These are phyloP conservation scores for Brachionus angularis DNA, from an alignment of 1,140 invertebrate genomes.

Conservation along the genomic window DNA sequence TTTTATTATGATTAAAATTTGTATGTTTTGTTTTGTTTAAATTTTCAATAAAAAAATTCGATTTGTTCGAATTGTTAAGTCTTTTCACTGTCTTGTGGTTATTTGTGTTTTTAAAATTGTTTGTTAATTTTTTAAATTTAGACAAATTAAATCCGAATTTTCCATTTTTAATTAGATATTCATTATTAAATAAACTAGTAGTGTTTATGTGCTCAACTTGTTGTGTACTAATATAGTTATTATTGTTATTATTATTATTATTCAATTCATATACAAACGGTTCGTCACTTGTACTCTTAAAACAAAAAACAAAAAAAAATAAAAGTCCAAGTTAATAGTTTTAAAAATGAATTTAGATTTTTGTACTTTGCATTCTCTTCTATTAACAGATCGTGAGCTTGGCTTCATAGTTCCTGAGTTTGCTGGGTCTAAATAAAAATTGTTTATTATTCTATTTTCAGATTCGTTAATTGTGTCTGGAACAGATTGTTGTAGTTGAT, in stretches of 20 bases:
- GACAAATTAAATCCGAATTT: constrained; percentile 21
- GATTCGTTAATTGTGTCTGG: neutral
- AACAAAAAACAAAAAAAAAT: too few relatives aligned
- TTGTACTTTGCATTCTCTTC: constrained; percentile 20
- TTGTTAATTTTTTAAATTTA: neutral
- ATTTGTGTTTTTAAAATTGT: neutral
- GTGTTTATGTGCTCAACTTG: neutral
- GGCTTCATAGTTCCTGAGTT: neutral
- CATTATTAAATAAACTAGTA: neutral
- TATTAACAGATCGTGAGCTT: neutral
- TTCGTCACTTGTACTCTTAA: constrained; percentile 15
- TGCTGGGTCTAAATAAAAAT: neutral
- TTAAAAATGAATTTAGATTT: too few relatives aligned
- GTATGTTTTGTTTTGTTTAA: neutral
- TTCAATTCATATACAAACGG: neutral
- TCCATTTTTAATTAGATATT: too few relatives aligned
- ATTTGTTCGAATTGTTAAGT: neutral
- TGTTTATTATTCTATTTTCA: too few relatives aligned
- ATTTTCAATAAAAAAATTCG: neutral
- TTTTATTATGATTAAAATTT: constrained; percentile 40
- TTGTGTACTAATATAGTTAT: neutral
- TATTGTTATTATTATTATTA: constrained; percentile 7
- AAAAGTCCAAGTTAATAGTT: too few relatives aligned
- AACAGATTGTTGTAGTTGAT: constrained; percentile 3
- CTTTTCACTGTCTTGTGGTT: neutral